Conservation (phyloP, 92 coral and sea anemone genomes). For the Bergia puertoricense region DNA sequence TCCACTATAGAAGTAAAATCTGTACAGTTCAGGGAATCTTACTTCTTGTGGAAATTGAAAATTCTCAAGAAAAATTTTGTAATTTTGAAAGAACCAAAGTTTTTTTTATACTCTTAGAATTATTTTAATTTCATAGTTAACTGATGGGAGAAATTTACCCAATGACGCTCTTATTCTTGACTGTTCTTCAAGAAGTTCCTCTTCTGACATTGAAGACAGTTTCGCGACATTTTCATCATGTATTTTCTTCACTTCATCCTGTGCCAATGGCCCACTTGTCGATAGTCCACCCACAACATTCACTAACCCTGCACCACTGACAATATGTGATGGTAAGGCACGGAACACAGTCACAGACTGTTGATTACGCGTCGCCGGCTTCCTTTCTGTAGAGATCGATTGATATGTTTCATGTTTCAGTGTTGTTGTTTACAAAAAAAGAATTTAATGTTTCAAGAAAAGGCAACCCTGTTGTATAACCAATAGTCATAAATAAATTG, state of each 20-base stretch:
- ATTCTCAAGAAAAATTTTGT: no score
- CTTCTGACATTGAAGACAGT: conserved; percentile 73
- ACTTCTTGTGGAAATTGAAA: no score
- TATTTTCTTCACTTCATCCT: conserved; percentile 68
- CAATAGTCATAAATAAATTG: no score
- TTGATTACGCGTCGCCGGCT: not conserved
- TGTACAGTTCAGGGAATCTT: no score
- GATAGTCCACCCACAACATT: conserved; percentile 16
- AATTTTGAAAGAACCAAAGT: no score
- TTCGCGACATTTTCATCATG: conserved; percentile 79
- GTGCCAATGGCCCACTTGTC: conserved; percentile 2
- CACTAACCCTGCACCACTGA: conserved; percentile 77
- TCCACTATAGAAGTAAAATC: not conserved
- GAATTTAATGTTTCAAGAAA: no score
- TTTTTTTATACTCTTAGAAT: not conserved
- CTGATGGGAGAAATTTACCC: conserved; percentile 50
- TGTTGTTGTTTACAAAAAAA: not conserved
- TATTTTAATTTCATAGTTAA: not conserved
- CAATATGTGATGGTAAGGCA: conserved; percentile 35
- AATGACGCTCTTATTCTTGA: conserved; percentile 64
- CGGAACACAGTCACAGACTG: not conserved
- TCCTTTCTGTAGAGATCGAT: conserved; percentile 1
- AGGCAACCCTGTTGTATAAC: no score
- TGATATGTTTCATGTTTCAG: not conserved
- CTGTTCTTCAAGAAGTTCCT: conserved; percentile 86